Base-by-base conservation (phyloP, 2,797 vertebrate genomes). In the Sebastes hubbsi region DNA sequence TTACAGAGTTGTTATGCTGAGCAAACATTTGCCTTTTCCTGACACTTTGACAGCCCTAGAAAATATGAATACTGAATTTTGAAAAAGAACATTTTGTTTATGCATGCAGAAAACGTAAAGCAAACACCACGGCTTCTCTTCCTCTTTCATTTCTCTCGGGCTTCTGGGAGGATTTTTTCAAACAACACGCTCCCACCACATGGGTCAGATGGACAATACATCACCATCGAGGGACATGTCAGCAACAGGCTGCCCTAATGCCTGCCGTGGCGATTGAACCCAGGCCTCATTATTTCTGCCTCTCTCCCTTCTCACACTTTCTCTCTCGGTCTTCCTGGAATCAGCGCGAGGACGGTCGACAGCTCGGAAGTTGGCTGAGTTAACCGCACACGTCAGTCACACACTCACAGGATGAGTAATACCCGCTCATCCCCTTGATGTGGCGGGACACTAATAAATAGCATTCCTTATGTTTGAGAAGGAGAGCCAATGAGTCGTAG, bases 381-480 rank as follows among this genome's bases (percentile, higher is more conserved):
- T 32, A 88, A 71, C 82, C 84, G 75, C 60, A 77, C 84, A 89
- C 84, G 83, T 90, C 89, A 86, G 86, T 91, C 86, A 77, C 74
- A 80, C 75, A 74, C 73, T 88, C 59, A 64, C 24, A 85, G 86
- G 84, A 93, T 91, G 92, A 94, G 91, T 93, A 88, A 92, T 81
- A 65, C 79, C 78, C 84, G 77, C 88, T 92, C 90, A 67, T 91
- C 76, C 78, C 80, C 86, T 95, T 95, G 92, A 95, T 94, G 93
- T 94, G 93, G 92, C 58, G 72, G 80, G 83, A 87, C 85, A 66
- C 83, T 87, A 85, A 92, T 91, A 89, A 92, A 93, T 70, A 84
- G 63, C 81, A 84, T 91, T 89, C 90, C 68, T 82, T 65, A 80
- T 76, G 83, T 88, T 91, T 85, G 72, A 81, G 79, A 38, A 90